Percentiles rank a stretch among this genome's conserved stretches.
Evolutionary conservation across 2,888 invertebrate species (phyloP).

Genomic region (Zeuzera pyrina): DNA sequence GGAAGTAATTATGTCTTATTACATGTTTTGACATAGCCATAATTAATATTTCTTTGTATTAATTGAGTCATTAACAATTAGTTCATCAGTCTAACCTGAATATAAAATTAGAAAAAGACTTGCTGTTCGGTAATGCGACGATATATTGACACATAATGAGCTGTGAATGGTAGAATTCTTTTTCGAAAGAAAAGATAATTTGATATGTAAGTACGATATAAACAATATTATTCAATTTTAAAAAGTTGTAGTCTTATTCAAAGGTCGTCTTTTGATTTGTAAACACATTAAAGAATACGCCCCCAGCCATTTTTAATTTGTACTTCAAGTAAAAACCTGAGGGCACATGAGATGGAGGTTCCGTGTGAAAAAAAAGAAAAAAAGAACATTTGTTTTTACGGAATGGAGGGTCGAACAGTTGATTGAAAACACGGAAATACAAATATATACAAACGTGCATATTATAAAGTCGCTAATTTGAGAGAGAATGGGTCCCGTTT

Average conservation of each 20-base stretch:
- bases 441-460: slow-evolving; percentile 1
- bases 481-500: neutral
- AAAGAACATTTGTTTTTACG: slow-evolving; percentile 42
- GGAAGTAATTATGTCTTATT: no score
- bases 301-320: slow-evolving; percentile 55
- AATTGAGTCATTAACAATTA: no score
- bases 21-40: no score
- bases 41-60: no score
- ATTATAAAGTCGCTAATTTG: neutral
- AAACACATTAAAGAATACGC: slow-evolving; percentile 5
- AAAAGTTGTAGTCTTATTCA: no score
- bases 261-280: no score
- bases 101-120: no score
- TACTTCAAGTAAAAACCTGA: slow-evolving; percentile 46
- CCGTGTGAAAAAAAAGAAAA: slow-evolving; percentile 30
- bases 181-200: neutral
- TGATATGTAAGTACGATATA: no score
- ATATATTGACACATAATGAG: no score
- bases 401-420: slow-evolving; percentile 31
- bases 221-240: no score
- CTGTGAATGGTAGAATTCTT: neutral
- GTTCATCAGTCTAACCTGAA: no score
- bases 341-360: slow-evolving; percentile 32
- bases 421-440: slow-evolving; percentile 19
- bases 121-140: no score